Evolutionary conservation across 2,113 vertebrate genomes (phyloP).

Genomic region (Elephas maximus): DNA sequence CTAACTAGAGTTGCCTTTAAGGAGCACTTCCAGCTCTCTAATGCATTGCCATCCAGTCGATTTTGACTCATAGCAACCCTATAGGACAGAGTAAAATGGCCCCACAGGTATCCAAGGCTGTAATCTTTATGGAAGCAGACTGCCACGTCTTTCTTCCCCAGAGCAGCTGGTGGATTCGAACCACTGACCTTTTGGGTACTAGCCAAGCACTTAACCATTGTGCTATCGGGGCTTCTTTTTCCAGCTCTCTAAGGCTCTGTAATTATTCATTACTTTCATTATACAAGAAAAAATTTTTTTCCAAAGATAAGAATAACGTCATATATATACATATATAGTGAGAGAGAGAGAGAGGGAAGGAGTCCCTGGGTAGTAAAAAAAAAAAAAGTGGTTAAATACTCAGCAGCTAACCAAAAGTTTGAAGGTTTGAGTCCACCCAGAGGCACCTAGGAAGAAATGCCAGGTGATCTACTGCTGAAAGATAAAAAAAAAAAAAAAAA

Average conservation of each 20-base stretch:
- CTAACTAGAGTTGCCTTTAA: neutral
- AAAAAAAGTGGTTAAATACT: neutral
- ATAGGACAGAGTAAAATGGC: neutral
- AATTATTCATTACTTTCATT: neutral
- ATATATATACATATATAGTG: neutral
- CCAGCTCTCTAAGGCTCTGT: neutral
- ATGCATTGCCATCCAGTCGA: neutral
- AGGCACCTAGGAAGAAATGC: neutral
- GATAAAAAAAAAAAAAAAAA: too few relatives aligned
- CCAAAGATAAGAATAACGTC: neutral
- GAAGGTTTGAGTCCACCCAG: neutral
- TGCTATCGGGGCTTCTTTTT: neutral
- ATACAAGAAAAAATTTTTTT: neutral
- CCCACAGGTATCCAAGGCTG: neutral
- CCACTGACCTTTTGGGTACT: neutral
- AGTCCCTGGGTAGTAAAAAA: too few relatives aligned
- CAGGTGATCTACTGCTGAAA: neutral
- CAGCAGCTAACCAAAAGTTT: neutral
- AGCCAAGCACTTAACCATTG: neutral
- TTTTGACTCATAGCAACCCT: neutral
- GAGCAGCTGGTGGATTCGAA: neutral
- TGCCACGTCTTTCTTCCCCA: neutral
- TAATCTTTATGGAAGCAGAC: neutral
- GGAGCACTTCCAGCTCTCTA: neutral
- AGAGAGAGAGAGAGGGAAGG: neutral